A percentile compares a stretch with the other conserved stretches of the same genome.
Conservation (phyloP, 2,113 vertebrate genomes). For the Oncorhynchus mykiss region DNA sequence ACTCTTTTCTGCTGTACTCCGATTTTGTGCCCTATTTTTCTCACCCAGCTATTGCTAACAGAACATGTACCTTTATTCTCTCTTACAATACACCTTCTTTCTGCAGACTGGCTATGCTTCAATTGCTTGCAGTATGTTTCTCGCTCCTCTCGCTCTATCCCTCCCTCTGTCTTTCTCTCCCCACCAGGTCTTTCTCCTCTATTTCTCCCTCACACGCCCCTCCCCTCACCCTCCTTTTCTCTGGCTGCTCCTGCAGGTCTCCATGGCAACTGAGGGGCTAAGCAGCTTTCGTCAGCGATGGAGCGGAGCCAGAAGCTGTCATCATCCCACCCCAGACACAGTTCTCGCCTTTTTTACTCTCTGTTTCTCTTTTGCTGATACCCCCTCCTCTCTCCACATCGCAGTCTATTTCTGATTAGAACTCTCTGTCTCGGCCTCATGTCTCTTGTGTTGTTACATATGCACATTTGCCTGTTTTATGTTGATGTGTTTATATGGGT, state of each 20-base stretch:
- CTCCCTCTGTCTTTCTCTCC: conserved; percentile 67
- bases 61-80: conserved; percentile 35
- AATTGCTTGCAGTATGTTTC: conserved; percentile 65
- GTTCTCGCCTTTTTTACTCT: conserved; percentile 34
- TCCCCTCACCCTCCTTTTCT: conserved; percentile 78
- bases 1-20: conserved; percentile 25
- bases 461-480: not conserved
- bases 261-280: conserved; percentile 89
- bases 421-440: not conserved
- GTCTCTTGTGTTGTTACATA: not conserved
- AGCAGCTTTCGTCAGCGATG: conserved; percentile 86
- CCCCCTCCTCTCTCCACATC: not conserved
- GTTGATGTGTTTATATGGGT: not conserved
- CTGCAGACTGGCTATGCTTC: conserved; percentile 35
- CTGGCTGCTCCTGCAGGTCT: conserved; percentile 80
- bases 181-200: conserved; percentile 67
- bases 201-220: conserved; percentile 78
- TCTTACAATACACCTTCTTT: conserved; percentile 31
- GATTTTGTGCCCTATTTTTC: conserved; percentile 38
- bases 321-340: conserved; percentile 68
- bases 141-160: conserved; percentile 61
- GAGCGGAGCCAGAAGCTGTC: conserved; percentile 83
- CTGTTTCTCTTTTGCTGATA: conserved; percentile 32
- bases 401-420: not conserved
- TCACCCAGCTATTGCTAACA: conserved; percentile 30